Conservation (phyloP, 2,113 vertebrate species). For the Gila orcuttii region DNA sequence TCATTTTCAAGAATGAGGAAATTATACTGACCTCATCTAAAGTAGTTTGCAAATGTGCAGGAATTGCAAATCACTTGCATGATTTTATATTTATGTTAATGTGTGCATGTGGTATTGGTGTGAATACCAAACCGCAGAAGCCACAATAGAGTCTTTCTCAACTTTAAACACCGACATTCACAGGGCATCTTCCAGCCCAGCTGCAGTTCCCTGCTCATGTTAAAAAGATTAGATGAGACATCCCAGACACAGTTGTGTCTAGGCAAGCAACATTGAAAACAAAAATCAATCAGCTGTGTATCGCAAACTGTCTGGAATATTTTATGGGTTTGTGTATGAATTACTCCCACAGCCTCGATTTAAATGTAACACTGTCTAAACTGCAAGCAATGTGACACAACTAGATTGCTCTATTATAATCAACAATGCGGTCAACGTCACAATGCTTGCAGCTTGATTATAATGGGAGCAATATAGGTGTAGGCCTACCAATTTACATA, state of each 20-base stretch:
- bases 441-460: constrained; percentile 6
- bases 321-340: not conserved
- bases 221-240: constrained; percentile 14
- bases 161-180: constrained; percentile 1
- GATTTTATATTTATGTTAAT: constrained; percentile 4
- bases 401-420: constrained; percentile 15
- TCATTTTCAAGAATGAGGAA: not conserved
- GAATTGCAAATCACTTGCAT: not conserved
- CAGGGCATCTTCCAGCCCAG: not conserved
- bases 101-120: not conserved
- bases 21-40: not conserved
- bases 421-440: not conserved
- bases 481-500: not conserved
- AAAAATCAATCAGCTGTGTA: constrained; percentile 30
- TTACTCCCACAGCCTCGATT: not conserved
- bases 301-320: constrained; percentile 26
- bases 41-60: not conserved
- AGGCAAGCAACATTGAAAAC: not conserved
- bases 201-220: not conserved
- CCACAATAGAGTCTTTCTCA: not conserved
- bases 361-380: not conserved
- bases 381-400: not conserved
- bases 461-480: not conserved
- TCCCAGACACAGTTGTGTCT: constrained; percentile 31
- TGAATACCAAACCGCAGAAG: not conserved